Evolutionary conservation across 2,797 vertebrate species (phyloP), one percentile per base, ranked within the genome.

Genomic region (Vultur gryphus): DNA sequence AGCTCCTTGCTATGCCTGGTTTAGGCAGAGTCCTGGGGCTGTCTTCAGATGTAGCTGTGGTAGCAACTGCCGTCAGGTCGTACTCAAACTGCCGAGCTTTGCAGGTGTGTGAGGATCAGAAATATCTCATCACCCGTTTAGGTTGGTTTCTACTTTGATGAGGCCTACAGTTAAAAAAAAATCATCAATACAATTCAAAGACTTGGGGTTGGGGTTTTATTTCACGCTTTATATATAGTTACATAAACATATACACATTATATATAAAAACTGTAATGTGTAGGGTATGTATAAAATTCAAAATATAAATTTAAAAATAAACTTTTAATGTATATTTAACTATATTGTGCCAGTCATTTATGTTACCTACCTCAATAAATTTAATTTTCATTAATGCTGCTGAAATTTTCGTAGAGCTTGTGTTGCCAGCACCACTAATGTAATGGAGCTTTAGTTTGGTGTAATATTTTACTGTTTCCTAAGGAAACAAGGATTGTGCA

Each of bases 41-140:
- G 16, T 24, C 18, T 20, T 54, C 64, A 46, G 21, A 20, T 2
- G 10, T 11, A 52, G 19, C 58, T 41, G 21, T 79, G n/a, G 14
- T 41, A 73, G 62, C 31, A 55, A 1, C 16, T 2, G 0, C 23
- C 7, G 1, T 31, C n/a, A 61, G 29, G 72, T 65, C 0, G 0
- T 72, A 54, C 9, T 49, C 29, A 29, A 80, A 54, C 57, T 87
- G 26, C 46, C 1, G 4, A 55, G 39, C 37, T 43, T 58, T 19
- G 13, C 54, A 76, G 13, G 2, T 67, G n/a, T 25, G 48, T 3
- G 8, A 80, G 29, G 33, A 58, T 66, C 31, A 23, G 19, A 69
- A 48, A 16, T 29, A 41, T 13, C 55, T 90, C 14, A 20, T 79
- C 21, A 43, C 16, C 17, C 15, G 1, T 23, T 87, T 43, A 39